Evolutionary conservation across 2,888 invertebrate genomes (phyloP), one percentile per base, ranked within the genome.

Genomic region (Mongoloraphidia duomilia): DNA sequence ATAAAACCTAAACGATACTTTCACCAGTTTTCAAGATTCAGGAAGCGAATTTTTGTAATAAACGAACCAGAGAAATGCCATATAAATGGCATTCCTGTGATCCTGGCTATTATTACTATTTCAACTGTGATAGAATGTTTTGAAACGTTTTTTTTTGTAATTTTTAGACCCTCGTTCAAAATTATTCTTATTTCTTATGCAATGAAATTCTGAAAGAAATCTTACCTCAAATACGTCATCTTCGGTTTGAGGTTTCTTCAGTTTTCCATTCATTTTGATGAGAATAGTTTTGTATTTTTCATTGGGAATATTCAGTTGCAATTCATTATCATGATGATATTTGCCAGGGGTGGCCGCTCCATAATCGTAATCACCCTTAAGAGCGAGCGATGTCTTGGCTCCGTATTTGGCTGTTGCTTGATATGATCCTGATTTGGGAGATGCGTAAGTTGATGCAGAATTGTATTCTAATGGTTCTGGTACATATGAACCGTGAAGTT

Each of bases 271-370:
- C 1, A 70, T 64, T 3, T 67, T 63, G 36, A 68, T 62, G 56
- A 76, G 77, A 42, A 81, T 57, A 53, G 74, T 73, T 49, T 76
- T 79, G 0, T 80, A 65, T 38, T 72, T 72, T 1, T 79, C 74
- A 46, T 73, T 70, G 0, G 81, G 79, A 17, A 79, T 61, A 14
- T 72, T 68, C 0, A 80, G 9, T 5, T 71, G 68, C 0, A 76
- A 14, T 0, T 67, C 63, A 38, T 67, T 52, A 34, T 77, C 74
- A n/a, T 73, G 69, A 3, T 66, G 60, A 34, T 62, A 61, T 35
- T 77, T 75, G 55, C 62, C 65, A 3, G 65, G 64, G 1, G 68
- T 60, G 0, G 64, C 57, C 12, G 63, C 49, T 14, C 63, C 63
- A 2, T 64, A 36, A 42, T 71, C 65, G 42, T 60, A 66, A 11